phyloP scores from a whole-genome alignment of 1,140 invertebrate species.

The Orchesella cincta region DNA sequence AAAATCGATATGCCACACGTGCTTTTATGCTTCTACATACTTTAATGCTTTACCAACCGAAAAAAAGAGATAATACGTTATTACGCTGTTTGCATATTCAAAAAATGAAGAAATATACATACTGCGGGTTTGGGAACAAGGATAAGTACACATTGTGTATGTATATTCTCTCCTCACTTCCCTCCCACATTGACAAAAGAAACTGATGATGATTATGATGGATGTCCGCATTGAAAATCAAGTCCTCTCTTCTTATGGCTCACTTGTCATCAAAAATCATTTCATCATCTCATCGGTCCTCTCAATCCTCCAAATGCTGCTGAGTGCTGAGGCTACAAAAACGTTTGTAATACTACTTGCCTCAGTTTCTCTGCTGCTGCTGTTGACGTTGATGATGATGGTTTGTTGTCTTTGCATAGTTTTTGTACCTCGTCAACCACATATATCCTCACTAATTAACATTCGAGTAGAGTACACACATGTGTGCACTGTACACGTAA shows the following conservation, averaged over 20 bases:
- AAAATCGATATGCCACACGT: constrained; percentile 3
- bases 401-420: too few species aligned
- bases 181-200: not conserved
- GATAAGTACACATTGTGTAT: too few species aligned
- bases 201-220: not conserved
- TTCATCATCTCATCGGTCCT: not conserved
- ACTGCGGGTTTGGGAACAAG: too few species aligned
- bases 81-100: not conserved
- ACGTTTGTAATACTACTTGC: too few species aligned
- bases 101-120: too few species aligned
- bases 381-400: too few species aligned
- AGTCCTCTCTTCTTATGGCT: constrained; percentile 9
- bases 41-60: not conserved
- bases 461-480: not conserved
- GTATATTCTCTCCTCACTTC: too few species aligned
- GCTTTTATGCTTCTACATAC: not conserved
- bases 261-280: constrained; percentile 21
- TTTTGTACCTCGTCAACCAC: too few species aligned
- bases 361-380: too few species aligned
- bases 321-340: too few species aligned
- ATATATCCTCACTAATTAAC: not conserved
- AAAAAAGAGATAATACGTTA: not conserved
- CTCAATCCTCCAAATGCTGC: too few species aligned
- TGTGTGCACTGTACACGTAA: too few species aligned
- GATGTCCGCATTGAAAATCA: not conserved